These are phyloP conservation scores for Disparrhopalites patrizii DNA, from an alignment of 2,888 invertebrate genomes.

Conservation along the genomic window DNA sequence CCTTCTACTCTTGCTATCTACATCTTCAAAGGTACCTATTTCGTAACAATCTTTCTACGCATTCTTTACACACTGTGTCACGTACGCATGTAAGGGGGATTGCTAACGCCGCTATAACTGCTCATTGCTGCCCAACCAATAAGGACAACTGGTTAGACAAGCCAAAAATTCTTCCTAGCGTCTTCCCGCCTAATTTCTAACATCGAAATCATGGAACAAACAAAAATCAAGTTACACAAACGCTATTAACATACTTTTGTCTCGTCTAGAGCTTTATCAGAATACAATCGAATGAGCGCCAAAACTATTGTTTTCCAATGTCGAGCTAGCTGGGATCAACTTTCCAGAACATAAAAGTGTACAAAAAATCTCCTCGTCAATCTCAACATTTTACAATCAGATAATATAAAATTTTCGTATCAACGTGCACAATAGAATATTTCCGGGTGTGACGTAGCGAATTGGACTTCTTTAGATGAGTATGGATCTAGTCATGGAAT, in stretches of 20 bases:
- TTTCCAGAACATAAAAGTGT: too few species aligned
- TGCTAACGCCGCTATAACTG: background rate
- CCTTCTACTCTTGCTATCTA: background rate
- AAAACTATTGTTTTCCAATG: too few species aligned
- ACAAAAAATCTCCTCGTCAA: too few species aligned
- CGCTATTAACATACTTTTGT: too few species aligned
- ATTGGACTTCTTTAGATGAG: slow-evolving; percentile 47
- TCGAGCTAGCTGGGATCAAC: too few species aligned
- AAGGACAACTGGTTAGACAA: slow-evolving; percentile 19
- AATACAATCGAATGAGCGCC: too few species aligned
- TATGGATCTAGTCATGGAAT: slow-evolving; percentile 47
- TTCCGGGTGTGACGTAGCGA: slow-evolving; percentile 33
- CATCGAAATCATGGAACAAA: too few species aligned
- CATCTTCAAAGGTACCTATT: background rate
- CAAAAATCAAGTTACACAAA: too few species aligned
- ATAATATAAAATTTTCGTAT: background rate
- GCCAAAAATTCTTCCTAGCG: background rate
- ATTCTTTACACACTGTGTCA: too few species aligned
- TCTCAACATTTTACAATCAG: too few species aligned
- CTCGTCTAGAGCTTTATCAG: too few species aligned
- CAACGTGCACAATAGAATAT: background rate
- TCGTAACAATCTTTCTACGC: background rate
- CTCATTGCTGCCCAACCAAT: background rate
- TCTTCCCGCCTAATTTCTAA: slow-evolving; percentile 16
- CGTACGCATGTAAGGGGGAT: too few species aligned